Percentiles rank a stretch among this genome's conserved stretches.
phyloP scores from a whole-genome alignment of 2,888 invertebrate genomes.

The Sinodicranocentrus sp. region DNA sequence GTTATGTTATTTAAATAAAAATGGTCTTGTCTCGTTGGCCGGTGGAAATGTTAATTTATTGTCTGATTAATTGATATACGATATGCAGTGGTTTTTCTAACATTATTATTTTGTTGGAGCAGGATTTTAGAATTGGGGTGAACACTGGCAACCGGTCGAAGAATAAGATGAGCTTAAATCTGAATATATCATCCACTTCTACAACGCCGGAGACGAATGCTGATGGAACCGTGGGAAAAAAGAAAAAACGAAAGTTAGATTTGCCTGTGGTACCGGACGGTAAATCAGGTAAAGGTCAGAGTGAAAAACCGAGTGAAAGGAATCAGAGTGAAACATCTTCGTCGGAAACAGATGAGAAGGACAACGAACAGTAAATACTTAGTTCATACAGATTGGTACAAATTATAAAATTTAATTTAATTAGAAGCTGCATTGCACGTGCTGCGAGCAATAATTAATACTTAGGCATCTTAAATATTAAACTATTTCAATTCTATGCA shows the following conservation, averaged over 20 bases:
- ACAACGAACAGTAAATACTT: conserved; percentile 78
- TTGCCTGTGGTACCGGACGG: conserved; percentile 81
- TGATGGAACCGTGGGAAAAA: conserved; percentile 76
- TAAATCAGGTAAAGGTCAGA: conserved; percentile 94
- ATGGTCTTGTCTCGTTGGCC: too few relatives aligned
- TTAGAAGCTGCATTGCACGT: not conserved
- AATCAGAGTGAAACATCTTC: conserved; percentile 72
- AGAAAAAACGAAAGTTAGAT: conserved; percentile 82
- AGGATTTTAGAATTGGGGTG: too few relatives aligned
- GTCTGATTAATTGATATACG: too few relatives aligned
- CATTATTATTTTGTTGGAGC: too few relatives aligned
- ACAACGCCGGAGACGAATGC: not conserved
- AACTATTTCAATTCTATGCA: conserved; percentile 30
- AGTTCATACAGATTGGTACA: conserved; percentile 20
- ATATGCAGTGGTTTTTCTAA: too few relatives aligned
- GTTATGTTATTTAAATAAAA: too few relatives aligned
- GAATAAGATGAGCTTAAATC: conserved; percentile 41
- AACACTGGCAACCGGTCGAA: too few relatives aligned
- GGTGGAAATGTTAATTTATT: too few relatives aligned
- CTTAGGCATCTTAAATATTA: not conserved
- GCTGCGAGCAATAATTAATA: not conserved
- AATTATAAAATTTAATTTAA: not conserved
- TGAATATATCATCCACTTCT: conserved; percentile 35
- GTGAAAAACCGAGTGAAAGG: conserved; percentile 85
- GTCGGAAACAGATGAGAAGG: conserved; percentile 69